Conservation (phyloP, 2,888 invertebrate genomes). For the Meghimatium bilineatum region DNA sequence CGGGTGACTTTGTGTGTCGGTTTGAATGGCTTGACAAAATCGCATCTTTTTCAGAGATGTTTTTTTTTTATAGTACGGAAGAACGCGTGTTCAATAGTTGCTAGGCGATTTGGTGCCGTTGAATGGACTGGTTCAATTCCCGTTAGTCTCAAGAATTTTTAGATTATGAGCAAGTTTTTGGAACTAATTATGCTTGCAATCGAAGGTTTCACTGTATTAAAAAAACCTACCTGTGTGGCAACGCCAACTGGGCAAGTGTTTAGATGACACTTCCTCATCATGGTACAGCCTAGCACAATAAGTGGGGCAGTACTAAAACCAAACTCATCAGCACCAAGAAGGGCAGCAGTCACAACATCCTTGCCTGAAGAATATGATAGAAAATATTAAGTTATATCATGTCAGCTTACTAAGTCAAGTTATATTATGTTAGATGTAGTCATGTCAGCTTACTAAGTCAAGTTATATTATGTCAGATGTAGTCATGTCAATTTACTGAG, state of each 20-base stretch:
- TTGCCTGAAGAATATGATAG: conserved; percentile 81
- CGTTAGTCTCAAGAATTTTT: too few species aligned
- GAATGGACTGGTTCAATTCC: too few species aligned
- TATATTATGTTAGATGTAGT: background rate
- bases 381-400: background rate
- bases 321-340: conserved; percentile 98
- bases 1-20: too few species aligned
- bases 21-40: too few species aligned
- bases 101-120: too few species aligned
- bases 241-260: conserved; percentile 99
- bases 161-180: too few species aligned
- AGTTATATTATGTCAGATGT: background rate
- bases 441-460: background rate
- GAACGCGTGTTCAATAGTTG: too few species aligned
- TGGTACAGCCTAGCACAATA: conserved; percentile 98
- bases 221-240: conserved; percentile 87
- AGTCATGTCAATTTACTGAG: background rate
- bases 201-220: too few species aligned
- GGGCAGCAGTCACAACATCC: conserved; percentile 95
- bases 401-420: background rate
- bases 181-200: too few species aligned
- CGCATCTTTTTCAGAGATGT: too few species aligned
- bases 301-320: conserved; percentile 99
- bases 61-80: too few species aligned
- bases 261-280: conserved; percentile 99